A percentile compares a stretch with the other conserved stretches of the same genome.
These are phyloP conservation scores for Malurus cyaneus DNA, from an alignment of 2,113 vertebrate genomes.

Conservation along the genomic window DNA sequence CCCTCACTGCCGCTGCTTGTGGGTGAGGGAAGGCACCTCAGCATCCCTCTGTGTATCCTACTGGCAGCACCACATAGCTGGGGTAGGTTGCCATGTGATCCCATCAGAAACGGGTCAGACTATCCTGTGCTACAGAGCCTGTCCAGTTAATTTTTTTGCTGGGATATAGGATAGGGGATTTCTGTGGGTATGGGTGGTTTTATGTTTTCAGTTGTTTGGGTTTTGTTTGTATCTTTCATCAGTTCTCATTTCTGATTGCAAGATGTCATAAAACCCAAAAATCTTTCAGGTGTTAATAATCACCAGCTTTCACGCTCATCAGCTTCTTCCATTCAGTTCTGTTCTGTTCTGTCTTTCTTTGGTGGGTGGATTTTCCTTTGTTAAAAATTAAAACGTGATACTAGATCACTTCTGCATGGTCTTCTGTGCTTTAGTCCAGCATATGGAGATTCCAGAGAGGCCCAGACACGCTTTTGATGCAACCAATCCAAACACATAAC, in stretches of 20 bases:
- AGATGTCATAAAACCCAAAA: neutral
- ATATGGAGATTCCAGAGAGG: neutral
- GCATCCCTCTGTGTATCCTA: neutral
- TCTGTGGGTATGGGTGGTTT: neutral
- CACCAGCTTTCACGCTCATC: neutral
- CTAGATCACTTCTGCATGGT: neutral
- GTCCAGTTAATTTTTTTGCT: neutral
- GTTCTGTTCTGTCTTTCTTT: neutral
- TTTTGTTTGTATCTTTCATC: neutral
- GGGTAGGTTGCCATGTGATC: neutral
- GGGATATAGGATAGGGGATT: neutral
- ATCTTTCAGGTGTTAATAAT: neutral
- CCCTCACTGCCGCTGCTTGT: no score
- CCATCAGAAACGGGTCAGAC: neutral
- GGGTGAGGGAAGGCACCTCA: neutral
- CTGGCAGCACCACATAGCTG: accelerated
- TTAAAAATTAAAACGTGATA: neutral
- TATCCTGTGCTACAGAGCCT: neutral
- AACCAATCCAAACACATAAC: neutral
- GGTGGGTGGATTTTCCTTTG: neutral
- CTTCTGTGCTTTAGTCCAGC: neutral
- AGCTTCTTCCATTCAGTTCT: neutral
- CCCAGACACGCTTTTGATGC: neutral
- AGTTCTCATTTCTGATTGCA: neutral
- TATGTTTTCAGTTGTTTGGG: neutral